Base-by-base conservation (phyloP, 35 echinoderm and acorn worm species). In the Lytechinus variegatus region DNA sequence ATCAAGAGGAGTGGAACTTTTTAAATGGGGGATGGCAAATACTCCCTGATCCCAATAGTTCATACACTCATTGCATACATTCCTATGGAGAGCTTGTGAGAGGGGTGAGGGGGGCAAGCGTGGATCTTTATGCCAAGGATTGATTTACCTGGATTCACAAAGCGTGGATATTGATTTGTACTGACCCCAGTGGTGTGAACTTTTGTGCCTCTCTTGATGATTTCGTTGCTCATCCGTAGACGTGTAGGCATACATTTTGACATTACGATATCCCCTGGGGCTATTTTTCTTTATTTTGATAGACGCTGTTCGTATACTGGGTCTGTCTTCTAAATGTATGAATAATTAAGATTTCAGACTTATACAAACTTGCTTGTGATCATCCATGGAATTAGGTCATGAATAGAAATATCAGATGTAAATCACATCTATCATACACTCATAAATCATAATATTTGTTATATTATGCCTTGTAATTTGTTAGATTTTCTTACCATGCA, bases 181-280 rank as follows among this genome's bases (percentile, higher is more conserved):
- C 88, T 90, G 88, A 90, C 88, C 88, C 52, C 88, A 29, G 14
- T 54, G 28, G 88, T 54, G 28, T 52, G 88, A 90, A 90, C 88
- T 90, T 90, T 90, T 90, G 88, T 90, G 52, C 29, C 28, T 90
- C 52, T 54, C 16, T 54, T 90, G 28, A 51, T 54, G 9, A 28
- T 52, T 54, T 33, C 88, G 3, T 28, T 90, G 66, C 66, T 79
- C 66, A 79, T 79, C 66, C 19, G 21, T 79, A 24, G 66, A 79
- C 66, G n/a, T 79, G 66, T 79, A 79, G 66, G 66, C 21, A 79
- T 79, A 79, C 14, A 79, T 2, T n/a, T 79, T 16, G 19, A 79
- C 66, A n/a, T 79, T 79, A 27, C 16, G 19, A 2, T 79, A n/a
- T 21, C 19, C 16, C 66, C 66, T 79, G 6, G 66, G 16, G 66